Evolutionary conservation across 2,797 vertebrate genomes (phyloP), one percentile per base, ranked within the genome.

Genomic region (Chiloscyllium punctatum): DNA sequence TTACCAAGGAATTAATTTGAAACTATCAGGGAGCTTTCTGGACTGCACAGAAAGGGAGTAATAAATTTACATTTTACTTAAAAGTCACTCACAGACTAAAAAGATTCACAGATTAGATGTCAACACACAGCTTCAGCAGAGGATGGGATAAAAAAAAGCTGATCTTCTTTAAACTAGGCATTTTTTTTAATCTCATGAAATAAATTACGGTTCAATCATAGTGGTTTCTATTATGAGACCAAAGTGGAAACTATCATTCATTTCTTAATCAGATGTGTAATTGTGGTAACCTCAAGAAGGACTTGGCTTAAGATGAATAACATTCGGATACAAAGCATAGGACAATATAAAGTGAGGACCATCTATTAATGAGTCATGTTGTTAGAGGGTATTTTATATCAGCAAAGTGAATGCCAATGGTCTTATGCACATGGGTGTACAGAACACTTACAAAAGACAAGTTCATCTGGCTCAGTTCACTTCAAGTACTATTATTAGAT

Each of bases 1-100:
- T 95, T 77, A 57, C 27, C 48, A 30, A n/a, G 53, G 94, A 95
- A 95, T 77, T 92, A 92, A 69, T 77, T 57, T n/a, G 27, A 77
- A 77, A 74, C 94, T 74, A 25, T 33, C 33, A 16, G 30, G 30
- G 66, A 91, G 57, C 88, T 66, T 95, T 25, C 2, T 57, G 71
- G 94, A 77, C 74, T 27, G 33, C 4, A 57, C 15, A 95, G 48
- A 71, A 51, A 94, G 91, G 25, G 74, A 53, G 48, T 25, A 72
- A 53, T 66, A 16, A 53, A 74, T 30, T 27, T 77, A 66, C 6
- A 57, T 3, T 72, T 77, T 18, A 57, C 2, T 72, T 95, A 51
- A 95, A 95, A 53, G 9, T 57, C 30, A 77, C 48, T 95, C 94
- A 51, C 57, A 62, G 57, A 62, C 57, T 62, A 62, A 62, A 62